These are phyloP conservation scores for Drosophila histrio DNA, from an alignment of 2,888 invertebrate genomes.

Conservation along the genomic window DNA sequence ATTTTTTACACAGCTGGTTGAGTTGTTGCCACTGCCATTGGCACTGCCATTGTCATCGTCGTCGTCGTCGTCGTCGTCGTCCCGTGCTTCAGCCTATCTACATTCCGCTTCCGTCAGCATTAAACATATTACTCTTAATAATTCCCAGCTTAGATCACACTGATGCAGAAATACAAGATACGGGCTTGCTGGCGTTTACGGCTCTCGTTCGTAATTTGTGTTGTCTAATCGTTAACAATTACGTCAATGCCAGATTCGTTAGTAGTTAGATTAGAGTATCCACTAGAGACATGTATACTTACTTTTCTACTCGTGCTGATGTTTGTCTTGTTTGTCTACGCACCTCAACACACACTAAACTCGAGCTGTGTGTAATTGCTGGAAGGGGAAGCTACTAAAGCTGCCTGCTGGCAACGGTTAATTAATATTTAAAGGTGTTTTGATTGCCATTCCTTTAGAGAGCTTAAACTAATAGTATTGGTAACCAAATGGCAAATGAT, in stretches of 20 bases:
- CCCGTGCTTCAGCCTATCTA: constrained; percentile 63
- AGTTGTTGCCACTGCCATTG: background rate
- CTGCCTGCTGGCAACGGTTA: constrained; percentile 54
- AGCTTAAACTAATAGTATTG: background rate
- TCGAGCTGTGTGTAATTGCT: constrained; percentile 44
- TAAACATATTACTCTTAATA: constrained; percentile 70
- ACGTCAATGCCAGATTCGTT: constrained; percentile 48
- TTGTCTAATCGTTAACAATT: constrained; percentile 75
- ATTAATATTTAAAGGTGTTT: constrained; percentile 77
- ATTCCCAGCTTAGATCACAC: constrained; percentile 62
- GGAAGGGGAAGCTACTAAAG: constrained; percentile 17
- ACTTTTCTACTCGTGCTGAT: background rate
- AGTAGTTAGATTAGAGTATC: constrained; percentile 44
- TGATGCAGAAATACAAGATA: constrained; percentile 26
- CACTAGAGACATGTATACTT: constrained; percentile 20
- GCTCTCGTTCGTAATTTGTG: constrained; percentile 72
- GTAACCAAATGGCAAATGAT: constrained; percentile 25
- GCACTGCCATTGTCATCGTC: constrained; percentile 4
- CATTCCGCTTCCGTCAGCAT: constrained; percentile 75
- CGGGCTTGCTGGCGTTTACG: constrained; percentile 47
- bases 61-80: constrained; percentile 36
- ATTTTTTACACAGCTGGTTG: constrained; percentile 23
- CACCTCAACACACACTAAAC: constrained; percentile 63
- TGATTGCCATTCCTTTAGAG: constrained; percentile 42
- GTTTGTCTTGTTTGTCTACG: constrained; percentile 48